Evolutionary conservation across 2,888 invertebrate species (phyloP).

Genomic region (Drosophila paranaensis): DNA sequence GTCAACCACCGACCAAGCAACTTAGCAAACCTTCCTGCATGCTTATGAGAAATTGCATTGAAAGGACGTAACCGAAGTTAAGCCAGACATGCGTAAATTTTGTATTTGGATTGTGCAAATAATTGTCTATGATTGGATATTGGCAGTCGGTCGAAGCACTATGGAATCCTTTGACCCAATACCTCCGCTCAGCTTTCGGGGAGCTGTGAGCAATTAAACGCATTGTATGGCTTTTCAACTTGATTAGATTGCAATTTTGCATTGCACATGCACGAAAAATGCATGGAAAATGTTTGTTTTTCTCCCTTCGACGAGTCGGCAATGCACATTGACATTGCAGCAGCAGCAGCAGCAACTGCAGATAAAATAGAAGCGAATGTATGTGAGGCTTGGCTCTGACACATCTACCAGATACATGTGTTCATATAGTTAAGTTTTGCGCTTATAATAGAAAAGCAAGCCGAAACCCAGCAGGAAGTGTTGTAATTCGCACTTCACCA

Average conservation of each 20-base stretch:
- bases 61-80: conserved; percentile 26
- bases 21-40: conserved; percentile 1
- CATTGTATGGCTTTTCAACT: conserved; percentile 59
- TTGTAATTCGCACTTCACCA: conserved; percentile 71
- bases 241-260: conserved; percentile 57
- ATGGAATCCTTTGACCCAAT: conserved; percentile 34
- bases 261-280: conserved; percentile 34
- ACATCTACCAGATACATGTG: conserved; percentile 12
- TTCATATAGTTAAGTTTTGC: conserved; percentile 12
- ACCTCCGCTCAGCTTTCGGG: conserved; percentile 23
- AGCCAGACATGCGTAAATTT: conserved; percentile 26
- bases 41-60: conserved; percentile 28
- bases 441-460: conserved; percentile 42
- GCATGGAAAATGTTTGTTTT: conserved; percentile 27
- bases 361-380: not conserved
- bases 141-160: conserved; percentile 18
- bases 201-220: conserved; percentile 57
- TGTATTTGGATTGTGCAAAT: conserved; percentile 44
- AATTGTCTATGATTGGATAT: conserved; percentile 41
- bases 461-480: conserved; percentile 55
- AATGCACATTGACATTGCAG: conserved; percentile 16
- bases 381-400: conserved; percentile 4
- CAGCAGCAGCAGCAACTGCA: conserved; percentile 9
- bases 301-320: conserved; percentile 1
- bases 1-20: conserved; percentile 18